Conservation (phyloP, 1,140 invertebrate species). For the Gonioctena quinquepunctata region DNA sequence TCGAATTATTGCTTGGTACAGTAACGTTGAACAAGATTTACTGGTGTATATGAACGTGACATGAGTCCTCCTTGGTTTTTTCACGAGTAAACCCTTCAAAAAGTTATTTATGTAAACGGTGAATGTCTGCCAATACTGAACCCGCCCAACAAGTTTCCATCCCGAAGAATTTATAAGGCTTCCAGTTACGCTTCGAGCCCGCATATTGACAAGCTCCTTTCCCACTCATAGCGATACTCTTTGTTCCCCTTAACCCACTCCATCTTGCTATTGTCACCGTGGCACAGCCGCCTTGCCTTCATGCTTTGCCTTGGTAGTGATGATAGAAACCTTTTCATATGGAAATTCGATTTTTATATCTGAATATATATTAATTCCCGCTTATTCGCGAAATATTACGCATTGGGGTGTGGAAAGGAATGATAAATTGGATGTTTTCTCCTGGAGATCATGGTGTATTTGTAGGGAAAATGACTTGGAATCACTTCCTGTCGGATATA, state of each 20-base stretch:
- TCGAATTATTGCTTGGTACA: no score
- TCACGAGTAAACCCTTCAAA: neutral
- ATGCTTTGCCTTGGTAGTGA: neutral
- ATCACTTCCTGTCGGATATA: neutral
- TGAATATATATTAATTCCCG: conserved; percentile 30
- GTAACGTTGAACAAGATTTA: no score
- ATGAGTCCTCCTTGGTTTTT: neutral
- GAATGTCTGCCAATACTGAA: neutral
- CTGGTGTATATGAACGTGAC: no score
- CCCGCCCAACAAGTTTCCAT: neutral
- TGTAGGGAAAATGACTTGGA: neutral
- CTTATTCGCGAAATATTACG: conserved; percentile 25
- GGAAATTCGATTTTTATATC: conserved; percentile 28
- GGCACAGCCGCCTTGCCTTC: neutral
- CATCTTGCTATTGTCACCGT: neutral
- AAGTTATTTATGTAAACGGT: neutral
- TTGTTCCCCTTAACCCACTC: neutral
- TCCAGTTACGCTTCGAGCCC: neutral
- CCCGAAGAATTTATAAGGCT: neutral
- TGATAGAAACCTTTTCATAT: conserved; percentile 26
- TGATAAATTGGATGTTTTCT: conserved; percentile 9
- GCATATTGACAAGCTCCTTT: neutral
- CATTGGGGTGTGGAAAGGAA: conserved; percentile 12
- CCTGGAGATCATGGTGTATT: neutral
- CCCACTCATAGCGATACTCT: neutral